Conservation (phyloP, 2,888 invertebrate species). For the Pasiphila rectangulata region DNA sequence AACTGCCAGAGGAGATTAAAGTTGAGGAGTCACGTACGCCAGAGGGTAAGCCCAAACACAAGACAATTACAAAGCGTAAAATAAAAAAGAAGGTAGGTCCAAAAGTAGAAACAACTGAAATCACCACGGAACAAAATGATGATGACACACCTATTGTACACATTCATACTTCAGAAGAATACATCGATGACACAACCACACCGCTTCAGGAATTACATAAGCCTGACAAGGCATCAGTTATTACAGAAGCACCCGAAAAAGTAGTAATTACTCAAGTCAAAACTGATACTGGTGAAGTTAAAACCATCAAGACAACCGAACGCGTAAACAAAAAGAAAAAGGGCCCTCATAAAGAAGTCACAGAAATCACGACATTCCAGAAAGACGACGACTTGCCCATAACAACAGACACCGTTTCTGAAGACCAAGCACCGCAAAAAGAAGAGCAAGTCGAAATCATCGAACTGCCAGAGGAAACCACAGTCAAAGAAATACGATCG, state of each 20-base stretch:
- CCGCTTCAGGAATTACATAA: constrained; percentile 29
- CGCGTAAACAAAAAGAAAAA: constrained; percentile 44
- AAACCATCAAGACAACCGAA: constrained; percentile 38
- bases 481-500: constrained; percentile 50
- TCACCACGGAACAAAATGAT: constrained; percentile 34
- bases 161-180: constrained; percentile 43
- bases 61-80: constrained; percentile 21
- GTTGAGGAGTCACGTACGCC: no score
- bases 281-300: constrained; percentile 40
- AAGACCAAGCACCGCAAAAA: not conserved
- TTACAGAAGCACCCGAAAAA: constrained; percentile 36
- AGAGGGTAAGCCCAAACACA: constrained; percentile 23
- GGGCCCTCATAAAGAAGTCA: constrained; percentile 30
- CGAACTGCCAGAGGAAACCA: constrained; percentile 52
- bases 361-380: not conserved
- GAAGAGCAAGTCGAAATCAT: constrained; percentile 28
- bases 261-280: constrained; percentile 35
- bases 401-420: not conserved
- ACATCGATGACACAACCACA: constrained; percentile 31
- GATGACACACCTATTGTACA: constrained; percentile 33
- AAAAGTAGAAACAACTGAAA: constrained; percentile 33
- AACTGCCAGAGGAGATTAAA: not conserved
- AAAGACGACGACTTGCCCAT: not conserved
- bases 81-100: constrained; percentile 28
- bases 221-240: constrained; percentile 14